These are phyloP conservation scores for Andinoacara biseriatus DNA, from an alignment of 2,113 vertebrate genomes.

Conservation along the genomic window DNA sequence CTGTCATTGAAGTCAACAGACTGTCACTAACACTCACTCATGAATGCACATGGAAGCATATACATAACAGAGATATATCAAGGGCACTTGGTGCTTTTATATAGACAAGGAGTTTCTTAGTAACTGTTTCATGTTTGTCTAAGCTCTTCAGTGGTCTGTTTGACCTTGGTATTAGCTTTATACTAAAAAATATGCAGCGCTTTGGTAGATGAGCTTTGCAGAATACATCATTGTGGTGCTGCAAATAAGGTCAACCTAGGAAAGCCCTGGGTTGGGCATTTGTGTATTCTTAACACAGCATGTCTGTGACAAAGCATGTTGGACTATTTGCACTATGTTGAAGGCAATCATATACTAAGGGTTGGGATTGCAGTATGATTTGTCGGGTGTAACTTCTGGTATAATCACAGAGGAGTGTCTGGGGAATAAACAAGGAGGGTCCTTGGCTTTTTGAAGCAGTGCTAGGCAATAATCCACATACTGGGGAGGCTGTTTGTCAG, in stretches of 20 bases:
- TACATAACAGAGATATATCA: neutral
- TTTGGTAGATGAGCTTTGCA: neutral
- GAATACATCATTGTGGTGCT: constrained; percentile 5
- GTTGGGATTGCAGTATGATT: neutral
- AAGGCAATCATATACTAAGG: neutral
- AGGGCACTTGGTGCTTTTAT: neutral
- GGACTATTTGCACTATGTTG: neutral
- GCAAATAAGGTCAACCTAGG: constrained; percentile 2
- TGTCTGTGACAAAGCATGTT: neutral
- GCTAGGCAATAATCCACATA: neutral
- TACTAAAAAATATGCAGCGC: neutral
- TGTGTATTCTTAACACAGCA: neutral
- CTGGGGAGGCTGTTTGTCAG: neutral
- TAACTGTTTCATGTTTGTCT: neutral
- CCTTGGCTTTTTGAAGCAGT: neutral
- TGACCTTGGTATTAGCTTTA: constrained; percentile 9
- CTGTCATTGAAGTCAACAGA: neutral
- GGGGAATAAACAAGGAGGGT: neutral
- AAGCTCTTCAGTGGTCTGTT: neutral
- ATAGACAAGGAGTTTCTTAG: neutral
- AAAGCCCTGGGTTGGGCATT: neutral
- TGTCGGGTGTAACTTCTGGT: neutral
- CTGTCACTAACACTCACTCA: neutral
- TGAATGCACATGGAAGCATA: neutral
- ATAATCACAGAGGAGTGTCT: constrained; percentile 12